These are phyloP conservation scores for Microtus montanus DNA, from an alignment of 2,113 vertebrate genomes.

Conservation along the genomic window DNA sequence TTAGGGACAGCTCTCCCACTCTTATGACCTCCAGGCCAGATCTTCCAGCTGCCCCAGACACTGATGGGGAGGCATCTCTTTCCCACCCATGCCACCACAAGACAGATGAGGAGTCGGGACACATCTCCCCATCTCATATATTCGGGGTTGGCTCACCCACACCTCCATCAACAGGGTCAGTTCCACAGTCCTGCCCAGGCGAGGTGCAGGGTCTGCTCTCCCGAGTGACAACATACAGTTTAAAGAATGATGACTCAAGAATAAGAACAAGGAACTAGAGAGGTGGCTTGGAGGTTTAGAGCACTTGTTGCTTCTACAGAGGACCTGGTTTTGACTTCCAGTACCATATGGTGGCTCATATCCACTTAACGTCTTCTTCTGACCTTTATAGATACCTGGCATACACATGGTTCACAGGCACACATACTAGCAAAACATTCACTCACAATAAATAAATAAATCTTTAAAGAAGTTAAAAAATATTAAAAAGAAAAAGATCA, in stretches of 20 bases:
- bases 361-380: not conserved
- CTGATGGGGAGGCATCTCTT: too few relatives aligned
- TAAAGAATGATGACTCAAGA: not conserved
- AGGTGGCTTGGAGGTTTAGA: not conserved
- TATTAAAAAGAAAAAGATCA: conserved; percentile 13
- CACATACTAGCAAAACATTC: not conserved
- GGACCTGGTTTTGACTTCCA: not conserved
- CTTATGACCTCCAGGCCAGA: too few relatives aligned
- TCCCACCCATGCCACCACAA: too few relatives aligned
- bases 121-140: not conserved
- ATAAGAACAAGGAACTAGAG: not conserved
- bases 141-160: not conserved
- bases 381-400: not conserved
- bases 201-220: not conserved
- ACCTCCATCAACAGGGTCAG: not conserved
- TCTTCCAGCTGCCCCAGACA: too few relatives aligned
- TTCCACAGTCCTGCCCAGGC: not conserved
- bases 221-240: not conserved
- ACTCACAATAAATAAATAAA: not conserved
- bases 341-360: not conserved
- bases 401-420: not conserved
- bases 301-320: not conserved
- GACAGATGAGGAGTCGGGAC: too few relatives aligned
- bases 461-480: not conserved
- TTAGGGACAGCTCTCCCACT: too few relatives aligned